phyloP scores from a whole-genome alignment of 2,113 vertebrate genomes.

The Rallus limicola region DNA sequence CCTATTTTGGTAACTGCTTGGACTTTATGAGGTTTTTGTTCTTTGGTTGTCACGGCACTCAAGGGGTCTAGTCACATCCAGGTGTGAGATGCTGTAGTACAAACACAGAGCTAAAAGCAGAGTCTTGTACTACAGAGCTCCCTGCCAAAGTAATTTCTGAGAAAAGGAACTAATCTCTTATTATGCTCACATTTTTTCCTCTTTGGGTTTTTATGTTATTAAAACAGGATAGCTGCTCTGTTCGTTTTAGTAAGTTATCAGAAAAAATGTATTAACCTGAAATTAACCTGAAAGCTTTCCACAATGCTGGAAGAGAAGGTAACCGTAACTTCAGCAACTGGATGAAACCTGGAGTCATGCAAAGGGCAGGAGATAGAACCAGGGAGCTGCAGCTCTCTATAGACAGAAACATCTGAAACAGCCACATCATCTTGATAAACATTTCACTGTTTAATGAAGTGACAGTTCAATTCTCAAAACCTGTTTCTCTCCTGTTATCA shows the following conservation, averaged over 20 bases:
- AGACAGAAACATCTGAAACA: background rate
- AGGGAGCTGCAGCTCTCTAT: background rate
- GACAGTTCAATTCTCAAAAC: background rate
- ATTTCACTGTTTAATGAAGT: background rate
- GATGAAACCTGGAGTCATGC: background rate
- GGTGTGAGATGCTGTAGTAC: background rate
- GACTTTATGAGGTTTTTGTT: background rate
- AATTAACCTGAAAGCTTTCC: background rate
- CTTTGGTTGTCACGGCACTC: background rate
- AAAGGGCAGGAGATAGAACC: background rate
- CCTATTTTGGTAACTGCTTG: background rate
- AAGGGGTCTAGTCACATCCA: background rate
- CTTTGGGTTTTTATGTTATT: background rate
- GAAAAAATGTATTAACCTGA: background rate
- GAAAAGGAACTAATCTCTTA: background rate
- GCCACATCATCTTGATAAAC: background rate
- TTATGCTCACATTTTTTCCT: background rate
- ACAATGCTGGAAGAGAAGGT: background rate
- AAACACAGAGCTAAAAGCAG: background rate
- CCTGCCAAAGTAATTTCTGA: background rate
- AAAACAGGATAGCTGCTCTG: background rate
- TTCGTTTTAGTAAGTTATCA: background rate
- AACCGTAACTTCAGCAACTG: background rate
- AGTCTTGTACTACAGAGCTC: background rate
- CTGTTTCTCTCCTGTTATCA: background rate